Evolutionary conservation across 1,140 invertebrate genomes (phyloP).

Genomic region (Drosophila sp.): DNA sequence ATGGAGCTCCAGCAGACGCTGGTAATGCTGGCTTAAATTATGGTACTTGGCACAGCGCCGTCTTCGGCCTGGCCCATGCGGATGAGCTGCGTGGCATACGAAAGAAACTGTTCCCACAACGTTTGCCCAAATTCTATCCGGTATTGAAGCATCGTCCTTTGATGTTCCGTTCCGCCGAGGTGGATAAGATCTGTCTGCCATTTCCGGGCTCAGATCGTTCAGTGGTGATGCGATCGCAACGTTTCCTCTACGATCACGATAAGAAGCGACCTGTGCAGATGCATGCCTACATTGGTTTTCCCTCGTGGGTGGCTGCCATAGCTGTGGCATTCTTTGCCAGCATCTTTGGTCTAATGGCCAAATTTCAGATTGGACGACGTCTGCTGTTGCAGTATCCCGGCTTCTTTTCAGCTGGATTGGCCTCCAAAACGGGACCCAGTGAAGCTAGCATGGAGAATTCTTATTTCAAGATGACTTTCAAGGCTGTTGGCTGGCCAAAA

Average conservation of each 20-base stretch:
- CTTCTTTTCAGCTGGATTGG: slow-evolving; percentile 89
- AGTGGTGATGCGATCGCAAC: slow-evolving; percentile 90
- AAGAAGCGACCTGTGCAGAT: slow-evolving; percentile 89
- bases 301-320: slow-evolving; percentile 76
- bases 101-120: slow-evolving; percentile 86
- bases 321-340: slow-evolving; percentile 84
- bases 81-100: slow-evolving; percentile 87
- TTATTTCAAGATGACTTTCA: slow-evolving; percentile 88
- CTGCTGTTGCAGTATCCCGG: slow-evolving; percentile 89
- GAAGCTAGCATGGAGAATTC: slow-evolving; percentile 86
- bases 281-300: slow-evolving; percentile 86
- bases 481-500: slow-evolving; percentile 90
- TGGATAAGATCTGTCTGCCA: slow-evolving; percentile 86
- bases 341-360: slow-evolving; percentile 87
- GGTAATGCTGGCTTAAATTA: slow-evolving; percentile 85
- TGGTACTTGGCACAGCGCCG: slow-evolving; percentile 92
- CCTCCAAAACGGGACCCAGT: slow-evolving; percentile 88
- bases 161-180: slow-evolving; percentile 86
- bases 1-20: slow-evolving; percentile 41
- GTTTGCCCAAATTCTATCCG: slow-evolving; percentile 86
- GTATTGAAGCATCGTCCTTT: slow-evolving; percentile 84
- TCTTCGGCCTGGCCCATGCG: slow-evolving; percentile 88
- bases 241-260: slow-evolving; percentile 87
- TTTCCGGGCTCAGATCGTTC: slow-evolving; percentile 92
- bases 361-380: slow-evolving; percentile 86